Percentiles rank a stretch among this genome's conserved stretches.
These are phyloP conservation scores for Tokudaia muenninki DNA, from an alignment of 2,797 vertebrate species.

Conservation along the genomic window DNA sequence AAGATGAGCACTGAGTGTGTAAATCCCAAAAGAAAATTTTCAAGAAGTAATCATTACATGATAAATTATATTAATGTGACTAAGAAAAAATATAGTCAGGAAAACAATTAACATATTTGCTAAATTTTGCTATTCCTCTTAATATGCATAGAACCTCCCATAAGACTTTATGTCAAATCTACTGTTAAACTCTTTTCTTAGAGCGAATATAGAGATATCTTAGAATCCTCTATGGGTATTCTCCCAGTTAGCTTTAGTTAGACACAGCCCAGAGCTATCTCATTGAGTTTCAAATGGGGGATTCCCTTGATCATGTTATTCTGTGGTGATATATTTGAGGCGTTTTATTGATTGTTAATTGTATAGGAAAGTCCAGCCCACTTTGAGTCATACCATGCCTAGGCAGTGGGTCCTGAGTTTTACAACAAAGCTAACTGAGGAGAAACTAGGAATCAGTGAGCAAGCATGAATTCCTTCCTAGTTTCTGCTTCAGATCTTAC, in stretches of 20 bases:
- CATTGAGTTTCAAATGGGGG: neutral
- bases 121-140: slow-evolving; percentile 31
- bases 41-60: slow-evolving; percentile 11
- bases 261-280: neutral
- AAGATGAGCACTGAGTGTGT: neutral
- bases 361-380: neutral
- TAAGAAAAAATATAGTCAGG: slow-evolving; percentile 54
- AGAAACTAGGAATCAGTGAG: neutral
- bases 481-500: neutral
- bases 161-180: neutral
- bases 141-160: neutral
- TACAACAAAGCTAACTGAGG: neutral
- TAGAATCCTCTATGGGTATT: slow-evolving; percentile 1
- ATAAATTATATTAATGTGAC: neutral
- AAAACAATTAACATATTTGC: neutral
- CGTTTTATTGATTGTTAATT: neutral
- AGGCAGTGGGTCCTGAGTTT: neutral
- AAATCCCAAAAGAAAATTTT: slow-evolving; percentile 51
- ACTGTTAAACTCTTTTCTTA: slow-evolving; percentile 45
- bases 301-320: neutral
- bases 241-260: neutral
- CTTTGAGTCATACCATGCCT: neutral
- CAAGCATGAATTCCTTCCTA: neutral
- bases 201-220: neutral
- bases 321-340: neutral